Evolutionary conservation across 2,113 vertebrate genomes (phyloP).

Genomic region (Struthio camelus): DNA sequence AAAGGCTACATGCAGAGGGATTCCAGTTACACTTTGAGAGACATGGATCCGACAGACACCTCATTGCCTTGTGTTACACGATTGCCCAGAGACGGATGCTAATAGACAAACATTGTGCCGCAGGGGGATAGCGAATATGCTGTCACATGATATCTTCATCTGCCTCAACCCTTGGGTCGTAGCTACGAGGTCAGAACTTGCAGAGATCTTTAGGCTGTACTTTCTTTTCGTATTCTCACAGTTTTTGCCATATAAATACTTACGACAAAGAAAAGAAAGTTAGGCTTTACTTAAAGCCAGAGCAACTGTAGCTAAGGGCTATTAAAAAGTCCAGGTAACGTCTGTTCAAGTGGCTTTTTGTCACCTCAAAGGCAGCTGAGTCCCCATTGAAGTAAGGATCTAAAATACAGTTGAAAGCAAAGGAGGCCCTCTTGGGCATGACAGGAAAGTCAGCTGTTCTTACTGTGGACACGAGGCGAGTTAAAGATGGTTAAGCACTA

Average conservation of each 20-base stretch:
- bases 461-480: accelerated
- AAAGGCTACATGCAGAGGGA: background rate
- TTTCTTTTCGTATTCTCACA: background rate
- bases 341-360: background rate
- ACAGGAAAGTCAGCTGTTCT: background rate
- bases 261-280: background rate
- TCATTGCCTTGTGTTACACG: background rate
- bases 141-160: background rate
- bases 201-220: background rate
- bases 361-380: background rate
- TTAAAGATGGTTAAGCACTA: background rate
- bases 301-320: background rate
- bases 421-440: background rate
- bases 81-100: background rate
- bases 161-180: background rate
- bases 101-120: background rate
- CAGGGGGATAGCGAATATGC: background rate
- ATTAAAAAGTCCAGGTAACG: background rate
- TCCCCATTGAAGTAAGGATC: background rate
- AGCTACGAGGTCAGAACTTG: background rate
- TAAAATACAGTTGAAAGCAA: background rate
- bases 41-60: background rate
- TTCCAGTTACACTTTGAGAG: background rate
- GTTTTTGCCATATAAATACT: background rate
- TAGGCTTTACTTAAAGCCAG: background rate